Percentiles rank a stretch among this genome's conserved stretches.
Conservation (phyloP, 2,797 vertebrate genomes). For the Eulemur albifrons region DNA sequence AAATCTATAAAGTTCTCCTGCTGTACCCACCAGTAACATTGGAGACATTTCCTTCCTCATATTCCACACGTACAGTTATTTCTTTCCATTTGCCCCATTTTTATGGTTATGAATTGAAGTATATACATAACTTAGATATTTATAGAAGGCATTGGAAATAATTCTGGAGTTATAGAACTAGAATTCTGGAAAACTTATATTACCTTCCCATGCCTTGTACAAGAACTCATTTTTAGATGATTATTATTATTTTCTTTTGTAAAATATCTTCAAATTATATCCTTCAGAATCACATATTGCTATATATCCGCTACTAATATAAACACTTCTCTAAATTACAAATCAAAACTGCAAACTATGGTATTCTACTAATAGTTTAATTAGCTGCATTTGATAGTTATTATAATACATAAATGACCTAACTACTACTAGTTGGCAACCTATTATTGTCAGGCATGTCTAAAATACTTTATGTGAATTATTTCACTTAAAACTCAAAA, state of each 20-base stretch:
- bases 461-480: not conserved
- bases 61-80: not conserved
- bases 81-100: not conserved
- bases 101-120: not conserved
- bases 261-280: not conserved
- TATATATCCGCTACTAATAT: not conserved
- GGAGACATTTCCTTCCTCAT: not conserved
- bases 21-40: not conserved
- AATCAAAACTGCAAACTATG: not conserved
- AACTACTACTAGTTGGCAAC: not conserved
- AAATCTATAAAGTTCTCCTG: not conserved
- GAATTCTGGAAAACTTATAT: not conserved
- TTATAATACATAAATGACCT: not conserved
- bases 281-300: not conserved
- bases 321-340: not conserved
- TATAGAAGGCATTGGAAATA: not conserved
- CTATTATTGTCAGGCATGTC: not conserved
- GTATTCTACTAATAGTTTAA: not conserved
- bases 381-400: not conserved
- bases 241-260: not conserved
- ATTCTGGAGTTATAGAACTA: not conserved
- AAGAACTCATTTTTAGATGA: not conserved
- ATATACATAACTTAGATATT: not conserved
- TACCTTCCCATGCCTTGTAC: not conserved
- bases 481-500: not conserved